Evolutionary conservation across 2,113 vertebrate genomes (phyloP), one percentile per base, ranked within the genome.

Genomic region (Epinephelus fuscoguttatus): DNA sequence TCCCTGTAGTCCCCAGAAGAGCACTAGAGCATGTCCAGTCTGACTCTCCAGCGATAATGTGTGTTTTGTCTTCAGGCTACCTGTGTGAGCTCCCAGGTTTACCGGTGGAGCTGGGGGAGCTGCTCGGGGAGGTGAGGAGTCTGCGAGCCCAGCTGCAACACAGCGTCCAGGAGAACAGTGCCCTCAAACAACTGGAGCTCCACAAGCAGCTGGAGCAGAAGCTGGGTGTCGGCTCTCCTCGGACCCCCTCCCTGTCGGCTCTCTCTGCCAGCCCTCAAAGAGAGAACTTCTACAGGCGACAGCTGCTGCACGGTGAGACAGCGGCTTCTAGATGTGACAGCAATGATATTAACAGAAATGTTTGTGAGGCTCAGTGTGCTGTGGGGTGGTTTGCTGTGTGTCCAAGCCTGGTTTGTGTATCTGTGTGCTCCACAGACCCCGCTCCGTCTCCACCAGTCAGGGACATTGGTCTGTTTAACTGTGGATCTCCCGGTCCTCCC

Each of bases 381-480:
- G 79, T 78, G 72, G 7, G 80, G 70, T 75, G 82, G 79, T 78
- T 60, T 88, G 87, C 68, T 25, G 66, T 89, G 74, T 80, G 62
- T 83, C 75, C 88, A 73, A 89, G 90, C 81, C 62, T 80, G 75
- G 63, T 78, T 78, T 93, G 81, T 88, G 85, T 85, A 21, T 93
- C 15, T 92, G 85, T 95, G 87, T 89, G 78, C 72, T 70, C 92
- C 89, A 56, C 93, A 97, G 97, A 97, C 89, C 94, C 96, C 1
- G 96, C 94, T 81, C 96, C 95, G 2, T 99, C 97, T 89, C 97
- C 97, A 85, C 97, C 97, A 0, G 97, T 98, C 87, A 95, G 97
- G 74, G 97, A 99, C 57, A 94, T 97, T 69, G 97, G 96, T 85
- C 94, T 96, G 69, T 96, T 94, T 90, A 95, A 95, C 84, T 90